These are phyloP conservation scores for Choristoneura rosaceana DNA, from an alignment of 2,888 invertebrate genomes.

Conservation along the genomic window DNA sequence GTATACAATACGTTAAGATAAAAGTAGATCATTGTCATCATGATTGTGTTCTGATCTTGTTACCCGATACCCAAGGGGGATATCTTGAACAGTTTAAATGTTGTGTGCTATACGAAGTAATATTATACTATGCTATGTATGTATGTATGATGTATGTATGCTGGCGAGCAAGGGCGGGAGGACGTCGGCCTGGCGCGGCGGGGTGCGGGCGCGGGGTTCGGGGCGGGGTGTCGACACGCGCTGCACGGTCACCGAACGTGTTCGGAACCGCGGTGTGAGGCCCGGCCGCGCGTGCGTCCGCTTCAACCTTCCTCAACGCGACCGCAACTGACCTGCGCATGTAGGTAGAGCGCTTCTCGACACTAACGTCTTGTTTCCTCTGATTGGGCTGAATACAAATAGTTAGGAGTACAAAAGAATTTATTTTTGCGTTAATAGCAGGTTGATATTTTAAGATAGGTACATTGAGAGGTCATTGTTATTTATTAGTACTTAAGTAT, in stretches of 20 bases:
- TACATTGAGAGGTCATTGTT: too few relatives aligned
- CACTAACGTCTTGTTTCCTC: conserved; percentile 35
- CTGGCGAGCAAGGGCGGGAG: conserved; percentile 51
- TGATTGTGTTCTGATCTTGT: background rate
- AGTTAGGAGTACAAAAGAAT: background rate
- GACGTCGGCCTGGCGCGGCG: conserved; percentile 53
- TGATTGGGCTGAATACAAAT: conserved; percentile 13
- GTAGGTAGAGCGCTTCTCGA: conserved; percentile 42
- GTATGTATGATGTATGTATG: conserved; percentile 25
- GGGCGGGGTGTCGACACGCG: conserved; percentile 83
- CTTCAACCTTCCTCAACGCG: conserved; percentile 85
- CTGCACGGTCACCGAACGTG: conserved; percentile 81
- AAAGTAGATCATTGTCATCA: conserved; percentile 15
- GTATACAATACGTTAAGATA: background rate
- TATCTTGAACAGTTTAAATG: conserved; percentile 11
- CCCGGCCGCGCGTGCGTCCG: conserved; percentile 81
- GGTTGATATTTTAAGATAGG: too few relatives aligned
- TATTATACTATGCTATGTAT: conserved; percentile 8
- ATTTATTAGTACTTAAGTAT: too few relatives aligned
- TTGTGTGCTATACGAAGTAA: conserved; percentile 16
- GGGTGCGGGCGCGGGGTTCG: conserved; percentile 57
- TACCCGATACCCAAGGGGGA: background rate
- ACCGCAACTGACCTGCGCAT: conserved; percentile 83
- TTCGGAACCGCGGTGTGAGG: conserved; percentile 77
- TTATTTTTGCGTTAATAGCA: background rate